Base-by-base conservation (phyloP, 2,888 invertebrate species). In the Apomyelois bistriatella region DNA sequence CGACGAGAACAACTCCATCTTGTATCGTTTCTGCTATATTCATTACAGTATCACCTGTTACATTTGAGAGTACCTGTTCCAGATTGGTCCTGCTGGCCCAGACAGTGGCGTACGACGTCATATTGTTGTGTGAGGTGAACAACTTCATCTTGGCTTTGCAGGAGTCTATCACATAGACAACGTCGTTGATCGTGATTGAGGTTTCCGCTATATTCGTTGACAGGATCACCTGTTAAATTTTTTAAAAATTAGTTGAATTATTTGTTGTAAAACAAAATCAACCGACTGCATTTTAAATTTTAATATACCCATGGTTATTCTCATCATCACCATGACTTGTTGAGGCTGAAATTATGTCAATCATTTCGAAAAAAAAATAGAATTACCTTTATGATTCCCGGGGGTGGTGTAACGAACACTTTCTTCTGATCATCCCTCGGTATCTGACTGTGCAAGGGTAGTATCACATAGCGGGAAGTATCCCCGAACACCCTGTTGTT, bases 121-220 rank as follows among this genome's bases (percentile, higher is more conserved):
- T 97, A 81, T 99, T 99, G 82, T 99, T 99, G 82, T 99, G 98
- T 0, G 98, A 97, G 0, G 99, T 99, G 76, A 99, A 99, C 74
- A 99, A 91, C 77, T 99, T 99, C 94, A 99, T 97, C 79, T 99
- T 98, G 0, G 98, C 96, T 83, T 99, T 98, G 90, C 99, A 98
- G 41, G 96, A 96, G 79, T 99, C 99, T 56, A 99, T 96, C 0
- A 99, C 99, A 84, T 95, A 99, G 1, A 99, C 98, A 1, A 99
- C 98, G 75, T 99, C 99, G 82, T 99, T 96, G 64, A 99, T 99
- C 0, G 99, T 99, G 62, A 99, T 97, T 5, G 98, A 98, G 0
- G 99, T 98, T 87, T 99, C 99, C 0, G 99, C 99, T 72, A 99
- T 99, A 80, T 99, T 99, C 1, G 99, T 99, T 0, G 99, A 95